These are phyloP conservation scores for Nicator chloris DNA, from an alignment of 2,113 vertebrate genomes.

Conservation along the genomic window DNA sequence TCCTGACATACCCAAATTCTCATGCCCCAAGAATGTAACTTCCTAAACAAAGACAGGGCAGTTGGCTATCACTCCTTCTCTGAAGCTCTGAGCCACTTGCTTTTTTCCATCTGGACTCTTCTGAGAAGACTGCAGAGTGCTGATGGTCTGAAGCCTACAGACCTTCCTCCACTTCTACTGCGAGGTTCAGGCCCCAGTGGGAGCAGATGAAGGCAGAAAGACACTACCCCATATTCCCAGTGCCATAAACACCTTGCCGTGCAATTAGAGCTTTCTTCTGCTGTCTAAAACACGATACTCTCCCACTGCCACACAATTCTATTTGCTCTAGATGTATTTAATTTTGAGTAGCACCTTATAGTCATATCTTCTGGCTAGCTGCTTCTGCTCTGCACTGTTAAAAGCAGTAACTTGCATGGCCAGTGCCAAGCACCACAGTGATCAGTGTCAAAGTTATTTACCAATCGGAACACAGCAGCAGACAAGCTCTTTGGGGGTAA, in stretches of 20 bases:
- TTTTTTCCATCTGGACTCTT: not conserved
- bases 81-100: not conserved
- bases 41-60: not conserved
- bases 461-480: not conserved
- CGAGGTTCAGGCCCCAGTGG: not conserved
- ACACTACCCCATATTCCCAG: not conserved
- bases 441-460: not conserved
- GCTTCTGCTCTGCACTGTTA: not conserved
- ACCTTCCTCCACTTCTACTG: not conserved
- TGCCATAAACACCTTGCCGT: not conserved
- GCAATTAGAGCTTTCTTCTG: not conserved
- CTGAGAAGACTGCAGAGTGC: not conserved
- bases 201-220: not conserved
- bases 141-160: not conserved
- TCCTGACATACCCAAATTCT: conserved; percentile 9
- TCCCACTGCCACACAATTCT: not conserved
- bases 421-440: not conserved
- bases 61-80: not conserved
- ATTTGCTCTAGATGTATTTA: not conserved
- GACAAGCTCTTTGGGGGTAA: not conserved
- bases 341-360: not conserved
- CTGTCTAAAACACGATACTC: not conserved
- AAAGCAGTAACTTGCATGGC: not conserved
- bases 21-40: not conserved
- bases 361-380: not conserved